A percentile compares a stretch with the other conserved stretches of the same genome.
These are phyloP conservation scores for Galeruca laticollis DNA, from an alignment of 2,888 invertebrate genomes.

Conservation along the genomic window DNA sequence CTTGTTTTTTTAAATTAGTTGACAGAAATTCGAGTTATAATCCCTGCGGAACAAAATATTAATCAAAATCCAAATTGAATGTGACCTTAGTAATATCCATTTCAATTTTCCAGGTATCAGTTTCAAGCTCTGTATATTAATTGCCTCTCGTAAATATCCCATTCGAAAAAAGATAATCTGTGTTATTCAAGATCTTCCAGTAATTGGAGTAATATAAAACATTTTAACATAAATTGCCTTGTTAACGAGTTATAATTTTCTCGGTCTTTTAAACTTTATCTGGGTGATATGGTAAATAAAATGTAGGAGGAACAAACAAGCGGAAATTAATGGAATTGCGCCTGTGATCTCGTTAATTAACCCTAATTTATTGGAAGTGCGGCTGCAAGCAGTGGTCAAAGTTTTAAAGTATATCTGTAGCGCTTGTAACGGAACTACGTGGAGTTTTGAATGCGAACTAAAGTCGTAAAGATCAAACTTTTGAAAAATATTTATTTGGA, in stretches of 20 bases:
- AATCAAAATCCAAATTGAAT: no score
- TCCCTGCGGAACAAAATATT: no score
- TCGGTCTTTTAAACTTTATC: slow-evolving; percentile 1
- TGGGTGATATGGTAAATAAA: background rate
- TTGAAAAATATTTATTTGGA: background rate
- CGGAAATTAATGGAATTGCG: background rate
- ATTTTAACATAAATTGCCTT: slow-evolving; percentile 7
- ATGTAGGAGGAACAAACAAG: background rate
- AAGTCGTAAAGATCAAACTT: background rate
- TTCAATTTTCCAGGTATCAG: no score
- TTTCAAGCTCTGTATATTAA: no score
- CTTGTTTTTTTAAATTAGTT: no score
- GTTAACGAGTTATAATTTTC: slow-evolving; percentile 2
- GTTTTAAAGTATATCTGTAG: background rate
- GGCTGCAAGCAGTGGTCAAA: background rate
- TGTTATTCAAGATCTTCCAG: background rate
- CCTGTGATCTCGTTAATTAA: background rate
- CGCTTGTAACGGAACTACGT: background rate
- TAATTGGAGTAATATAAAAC: slow-evolving; percentile 6
- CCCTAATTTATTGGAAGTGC: slow-evolving; percentile 2
- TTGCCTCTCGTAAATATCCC: background rate
- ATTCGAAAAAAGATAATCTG: background rate
- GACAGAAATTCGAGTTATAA: no score
- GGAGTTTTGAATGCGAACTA: background rate
- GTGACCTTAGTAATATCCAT: no score